phyloP scores from a whole-genome alignment of 92 coral and sea anemone genomes.

The Epizoanthus stellaris region DNA sequence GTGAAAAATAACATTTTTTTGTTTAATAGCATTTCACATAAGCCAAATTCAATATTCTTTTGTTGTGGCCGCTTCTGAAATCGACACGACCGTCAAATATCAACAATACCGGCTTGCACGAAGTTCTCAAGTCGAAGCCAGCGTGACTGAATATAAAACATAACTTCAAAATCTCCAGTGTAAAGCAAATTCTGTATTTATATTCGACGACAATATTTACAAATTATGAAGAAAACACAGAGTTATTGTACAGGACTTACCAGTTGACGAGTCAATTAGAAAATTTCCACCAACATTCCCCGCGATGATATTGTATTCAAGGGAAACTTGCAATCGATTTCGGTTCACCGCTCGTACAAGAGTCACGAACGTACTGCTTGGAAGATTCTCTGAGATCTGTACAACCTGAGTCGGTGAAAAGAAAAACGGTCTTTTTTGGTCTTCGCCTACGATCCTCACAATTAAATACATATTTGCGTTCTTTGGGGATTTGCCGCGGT shows the following conservation, averaged over 20 bases:
- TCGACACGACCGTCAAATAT: no score
- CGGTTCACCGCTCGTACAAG: slow-evolving; percentile 67
- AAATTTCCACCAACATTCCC: slow-evolving; percentile 73
- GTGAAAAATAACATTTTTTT: no score
- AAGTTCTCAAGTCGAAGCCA: not conserved
- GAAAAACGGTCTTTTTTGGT: slow-evolving; percentile 76
- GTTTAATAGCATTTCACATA: no score
- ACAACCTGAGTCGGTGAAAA: slow-evolving; percentile 55
- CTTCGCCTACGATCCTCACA: slow-evolving; percentile 49
- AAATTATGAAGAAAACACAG: not conserved
- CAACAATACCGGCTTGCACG: no score
- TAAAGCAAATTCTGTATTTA: not conserved
- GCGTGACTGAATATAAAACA: not conserved
- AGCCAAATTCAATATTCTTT: no score
- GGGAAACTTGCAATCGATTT: slow-evolving; percentile 9
- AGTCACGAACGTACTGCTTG: slow-evolving; percentile 75
- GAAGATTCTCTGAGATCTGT: slow-evolving; percentile 75
- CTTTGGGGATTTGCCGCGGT: slow-evolving; percentile 76
- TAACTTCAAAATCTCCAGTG: no score
- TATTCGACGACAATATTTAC: slow-evolving; percentile 18
- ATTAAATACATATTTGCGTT: slow-evolving; percentile 68
- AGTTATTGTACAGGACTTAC: slow-evolving; percentile 50
- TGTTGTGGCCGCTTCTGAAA: no score
- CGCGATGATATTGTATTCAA: slow-evolving; percentile 67
- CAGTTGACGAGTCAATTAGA: slow-evolving; percentile 77